Conservation (phyloP, 2,113 vertebrate genomes). For the Proterorhinus semilunaris region DNA sequence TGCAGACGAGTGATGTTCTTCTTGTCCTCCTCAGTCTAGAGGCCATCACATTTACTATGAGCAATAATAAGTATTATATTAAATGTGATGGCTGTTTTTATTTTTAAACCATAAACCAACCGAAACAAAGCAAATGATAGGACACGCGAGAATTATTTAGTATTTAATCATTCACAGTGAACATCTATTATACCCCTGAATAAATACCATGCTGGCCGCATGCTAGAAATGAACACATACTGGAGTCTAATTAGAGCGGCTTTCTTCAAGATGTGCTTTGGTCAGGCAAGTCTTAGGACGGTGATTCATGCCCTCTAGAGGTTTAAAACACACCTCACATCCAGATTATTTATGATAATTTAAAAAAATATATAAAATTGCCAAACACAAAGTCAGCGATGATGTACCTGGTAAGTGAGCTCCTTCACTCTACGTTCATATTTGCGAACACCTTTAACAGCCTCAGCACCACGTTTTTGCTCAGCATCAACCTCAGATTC, state of each 20-base stretch:
- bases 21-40: slow-evolving; percentile 77
- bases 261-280: slow-evolving; percentile 24
- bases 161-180: slow-evolving; percentile 13
- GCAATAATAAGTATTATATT: slow-evolving; percentile 12
- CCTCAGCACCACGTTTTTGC: slow-evolving; percentile 66
- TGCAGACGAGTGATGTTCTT: slow-evolving; percentile 75
- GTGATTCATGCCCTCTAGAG: slow-evolving; percentile 59
- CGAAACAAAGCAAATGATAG: neutral
- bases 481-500: slow-evolving; percentile 68
- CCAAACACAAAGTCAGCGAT: neutral
- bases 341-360: slow-evolving; percentile 4
- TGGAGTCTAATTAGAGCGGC: slow-evolving; percentile 7
- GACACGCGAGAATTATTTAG: neutral
- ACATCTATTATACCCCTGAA: slow-evolving; percentile 8
- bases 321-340: slow-evolving; percentile 23
- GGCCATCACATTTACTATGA: slow-evolving; percentile 7
- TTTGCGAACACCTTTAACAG: slow-evolving; percentile 73
- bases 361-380: neutral
- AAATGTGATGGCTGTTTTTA: neutral
- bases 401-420: slow-evolving; percentile 71
- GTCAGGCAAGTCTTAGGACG: slow-evolving; percentile 13
- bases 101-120: neutral
- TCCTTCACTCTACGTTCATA: slow-evolving; percentile 75
- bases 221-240: neutral
- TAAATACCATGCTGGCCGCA: slow-evolving; percentile 14